Percentiles rank a stretch among this genome's conserved stretches.
phyloP scores from a whole-genome alignment of 2,888 invertebrate genomes.

The Ophraella communa region DNA sequence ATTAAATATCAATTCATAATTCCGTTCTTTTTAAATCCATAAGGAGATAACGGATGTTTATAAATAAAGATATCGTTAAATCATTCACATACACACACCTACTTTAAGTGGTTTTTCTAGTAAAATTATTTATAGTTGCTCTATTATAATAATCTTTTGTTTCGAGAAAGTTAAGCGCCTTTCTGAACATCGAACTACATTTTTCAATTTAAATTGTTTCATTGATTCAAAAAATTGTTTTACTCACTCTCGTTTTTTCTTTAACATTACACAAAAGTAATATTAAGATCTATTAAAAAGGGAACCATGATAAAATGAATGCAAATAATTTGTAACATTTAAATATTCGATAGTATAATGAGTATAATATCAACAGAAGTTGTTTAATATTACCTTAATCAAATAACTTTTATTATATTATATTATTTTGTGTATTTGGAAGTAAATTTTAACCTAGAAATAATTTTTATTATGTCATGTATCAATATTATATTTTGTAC shows the following conservation, averaged over 20 bases:
- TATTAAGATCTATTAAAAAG: not conserved
- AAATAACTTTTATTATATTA: no score
- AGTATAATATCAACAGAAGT: no score
- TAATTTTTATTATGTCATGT: no score
- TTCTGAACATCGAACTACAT: not conserved
- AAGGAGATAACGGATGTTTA: conserved; percentile 11
- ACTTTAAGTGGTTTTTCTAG: conserved; percentile 17
- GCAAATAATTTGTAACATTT: no score
- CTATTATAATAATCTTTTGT: conserved; percentile 14
- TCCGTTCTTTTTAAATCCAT: not conserved
- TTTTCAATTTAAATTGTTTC: not conserved
- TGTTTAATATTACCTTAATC: no score
- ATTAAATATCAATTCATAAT: not conserved
- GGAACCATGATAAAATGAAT: no score
- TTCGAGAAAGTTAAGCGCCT: not conserved
- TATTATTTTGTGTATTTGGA: no score
- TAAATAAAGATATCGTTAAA: conserved; percentile 9
- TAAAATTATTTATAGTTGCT: conserved; percentile 3
- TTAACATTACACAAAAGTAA: not conserved
- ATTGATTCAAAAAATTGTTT: not conserved
- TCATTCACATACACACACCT: not conserved
- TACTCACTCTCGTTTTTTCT: not conserved
- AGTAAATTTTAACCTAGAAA: no score
- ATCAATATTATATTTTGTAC: no score
- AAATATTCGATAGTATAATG: no score